A percentile compares a stretch with the other conserved stretches of the same genome.
Conservation (phyloP, 2,888 invertebrate genomes). For the Lasioglossum oenotherae region DNA sequence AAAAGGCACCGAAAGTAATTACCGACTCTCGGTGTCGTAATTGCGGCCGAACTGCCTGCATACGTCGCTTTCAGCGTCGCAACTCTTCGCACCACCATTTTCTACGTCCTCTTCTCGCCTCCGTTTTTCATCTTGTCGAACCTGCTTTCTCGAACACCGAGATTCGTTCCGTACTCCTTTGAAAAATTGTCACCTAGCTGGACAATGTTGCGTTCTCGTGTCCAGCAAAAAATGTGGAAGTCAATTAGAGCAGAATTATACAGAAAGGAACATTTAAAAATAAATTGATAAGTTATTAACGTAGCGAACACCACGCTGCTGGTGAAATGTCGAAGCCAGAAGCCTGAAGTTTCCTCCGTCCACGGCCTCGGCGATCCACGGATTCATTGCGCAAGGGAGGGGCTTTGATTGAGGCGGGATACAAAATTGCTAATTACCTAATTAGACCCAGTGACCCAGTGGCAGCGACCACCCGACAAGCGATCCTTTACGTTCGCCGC, state of each 20-base stretch:
- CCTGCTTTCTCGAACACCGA: conserved; percentile 32
- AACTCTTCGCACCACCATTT: conserved; percentile 24
- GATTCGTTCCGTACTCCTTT: conserved; percentile 12
- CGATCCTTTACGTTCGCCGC: conserved; percentile 26
- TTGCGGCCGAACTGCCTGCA: conserved; percentile 47
- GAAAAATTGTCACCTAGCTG: neutral
- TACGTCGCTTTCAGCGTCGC: conserved; percentile 29
- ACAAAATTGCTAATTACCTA: conserved; percentile 80
- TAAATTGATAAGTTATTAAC: neutral
- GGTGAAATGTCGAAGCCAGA: neutral
- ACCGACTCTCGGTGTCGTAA: conserved; percentile 44
- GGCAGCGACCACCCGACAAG: conserved; percentile 68
- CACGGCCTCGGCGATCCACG: conserved; percentile 37
- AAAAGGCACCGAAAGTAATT: conserved; percentile 62
- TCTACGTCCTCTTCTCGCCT: conserved; percentile 28
- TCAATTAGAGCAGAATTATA: neutral
- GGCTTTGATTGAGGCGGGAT: conserved; percentile 74
- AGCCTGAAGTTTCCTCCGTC: conserved; percentile 13
- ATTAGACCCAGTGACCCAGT: conserved; percentile 79
- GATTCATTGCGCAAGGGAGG: conserved; percentile 65
- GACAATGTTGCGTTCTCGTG: no score
- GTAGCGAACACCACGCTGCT: neutral
- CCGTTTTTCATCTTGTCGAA: neutral
- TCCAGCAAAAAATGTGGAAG: neutral
- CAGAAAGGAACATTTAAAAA: neutral